Evolutionary conservation across 2,797 vertebrate genomes (phyloP).

Genomic region (Manis crassicaudata): DNA sequence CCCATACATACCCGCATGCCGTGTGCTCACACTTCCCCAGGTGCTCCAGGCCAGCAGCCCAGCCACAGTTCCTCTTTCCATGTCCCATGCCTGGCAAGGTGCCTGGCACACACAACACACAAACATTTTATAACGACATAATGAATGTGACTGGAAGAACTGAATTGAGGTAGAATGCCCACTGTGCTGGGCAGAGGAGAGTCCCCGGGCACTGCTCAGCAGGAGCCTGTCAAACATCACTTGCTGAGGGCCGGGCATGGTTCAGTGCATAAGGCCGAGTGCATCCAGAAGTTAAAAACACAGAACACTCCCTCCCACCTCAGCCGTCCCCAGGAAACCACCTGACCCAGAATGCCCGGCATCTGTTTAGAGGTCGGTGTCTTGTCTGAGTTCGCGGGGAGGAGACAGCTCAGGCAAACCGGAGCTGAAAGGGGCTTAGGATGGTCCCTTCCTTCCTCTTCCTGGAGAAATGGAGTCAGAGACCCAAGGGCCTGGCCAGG

Average conservation of each 20-base stretch:
- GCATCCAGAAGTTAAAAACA: neutral
- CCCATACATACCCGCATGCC: accelerated
- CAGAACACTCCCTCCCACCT: accelerated
- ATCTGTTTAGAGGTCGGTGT: neutral
- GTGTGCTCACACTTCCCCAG: neutral
- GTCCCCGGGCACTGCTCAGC: accelerated
- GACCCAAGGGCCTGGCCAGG: neutral
- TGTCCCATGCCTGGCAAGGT: accelerated
- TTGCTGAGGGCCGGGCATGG: accelerated
- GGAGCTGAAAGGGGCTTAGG: neutral
- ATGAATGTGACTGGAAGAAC: neutral
- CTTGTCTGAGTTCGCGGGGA: neutral
- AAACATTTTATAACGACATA: accelerated
- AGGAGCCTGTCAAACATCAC: accelerated
- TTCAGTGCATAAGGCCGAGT: accelerated
- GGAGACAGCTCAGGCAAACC: neutral
- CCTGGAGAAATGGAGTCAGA: neutral
- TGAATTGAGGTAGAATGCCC: accelerated
- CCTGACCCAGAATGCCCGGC: neutral
- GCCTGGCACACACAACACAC: accelerated
- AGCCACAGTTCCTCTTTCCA: accelerated
- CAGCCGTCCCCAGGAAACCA: neutral
- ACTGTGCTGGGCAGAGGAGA: accelerated
- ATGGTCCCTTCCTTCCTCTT: neutral
- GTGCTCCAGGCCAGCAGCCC: neutral